Evolutionary conservation across 1,140 invertebrate species (phyloP).

Genomic region (Drosophila saltans): DNA sequence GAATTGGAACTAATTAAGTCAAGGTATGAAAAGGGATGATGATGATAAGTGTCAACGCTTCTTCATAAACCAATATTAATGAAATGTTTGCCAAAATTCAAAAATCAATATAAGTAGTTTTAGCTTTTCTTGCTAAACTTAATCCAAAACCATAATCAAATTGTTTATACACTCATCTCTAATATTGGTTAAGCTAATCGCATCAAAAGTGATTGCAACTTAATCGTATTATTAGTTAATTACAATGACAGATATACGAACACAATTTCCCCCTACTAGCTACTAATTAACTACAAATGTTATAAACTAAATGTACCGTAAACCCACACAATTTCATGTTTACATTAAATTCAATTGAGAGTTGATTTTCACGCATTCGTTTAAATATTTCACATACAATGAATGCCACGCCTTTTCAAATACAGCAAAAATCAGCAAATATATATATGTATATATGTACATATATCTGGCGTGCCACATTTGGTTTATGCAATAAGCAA

Average conservation of each 20-base stretch:
- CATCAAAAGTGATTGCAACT: neutral
- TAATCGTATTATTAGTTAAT: conserved; percentile 7
- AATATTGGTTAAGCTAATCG: neutral
- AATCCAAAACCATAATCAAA: neutral
- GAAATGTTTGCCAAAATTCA: too few relatives aligned
- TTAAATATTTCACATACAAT: conserved; percentile 26
- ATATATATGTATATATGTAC: neutral
- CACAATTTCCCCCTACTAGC: neutral
- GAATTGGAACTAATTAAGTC: too few relatives aligned
- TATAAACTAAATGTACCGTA: neutral
- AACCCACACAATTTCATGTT: neutral
- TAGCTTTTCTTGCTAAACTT: neutral
- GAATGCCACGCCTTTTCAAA: conserved; percentile 27
- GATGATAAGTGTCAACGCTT: too few relatives aligned
- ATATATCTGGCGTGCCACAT: conserved; percentile 51
- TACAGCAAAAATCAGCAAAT: conserved; percentile 37
- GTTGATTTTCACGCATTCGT: conserved; percentile 38
- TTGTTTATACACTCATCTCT: neutral
- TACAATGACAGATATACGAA: neutral
- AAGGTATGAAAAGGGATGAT: too few relatives aligned
- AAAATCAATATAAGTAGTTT: too few relatives aligned
- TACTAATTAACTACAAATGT: neutral
- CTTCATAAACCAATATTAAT: too few relatives aligned
- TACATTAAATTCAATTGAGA: conserved; percentile 7
- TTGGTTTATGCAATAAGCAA: conserved; percentile 58